Evolutionary conservation across 1,140 invertebrate genomes (phyloP).

Genomic region (Bombus affinis): DNA sequence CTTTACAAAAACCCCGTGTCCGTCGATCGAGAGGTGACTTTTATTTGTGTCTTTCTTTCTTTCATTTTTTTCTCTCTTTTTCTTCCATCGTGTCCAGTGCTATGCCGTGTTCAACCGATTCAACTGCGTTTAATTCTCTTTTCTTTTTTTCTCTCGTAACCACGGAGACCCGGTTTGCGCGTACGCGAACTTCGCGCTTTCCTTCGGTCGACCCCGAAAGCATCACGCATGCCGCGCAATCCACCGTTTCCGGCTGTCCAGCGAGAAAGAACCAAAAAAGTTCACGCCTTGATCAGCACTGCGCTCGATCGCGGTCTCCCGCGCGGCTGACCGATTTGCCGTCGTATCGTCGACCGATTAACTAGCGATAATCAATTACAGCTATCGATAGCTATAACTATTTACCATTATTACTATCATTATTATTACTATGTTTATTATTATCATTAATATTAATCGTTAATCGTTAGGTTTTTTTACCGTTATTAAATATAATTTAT

Average conservation of each 20-base stretch:
- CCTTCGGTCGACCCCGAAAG: background rate
- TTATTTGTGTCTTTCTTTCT: background rate
- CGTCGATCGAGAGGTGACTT: slow-evolving; percentile 36
- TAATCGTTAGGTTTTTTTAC: slow-evolving; percentile 73
- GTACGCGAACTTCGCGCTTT: background rate
- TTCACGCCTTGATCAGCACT: slow-evolving; percentile 15
- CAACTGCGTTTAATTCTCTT: background rate
- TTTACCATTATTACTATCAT: slow-evolving; percentile 64
- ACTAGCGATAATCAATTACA: slow-evolving; percentile 72
- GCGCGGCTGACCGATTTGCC: slow-evolving; percentile 27
- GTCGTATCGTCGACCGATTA: slow-evolving; percentile 49
- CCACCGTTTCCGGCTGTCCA: background rate
- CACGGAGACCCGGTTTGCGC: no score
- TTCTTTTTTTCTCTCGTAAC: background rate
- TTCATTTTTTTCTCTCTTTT: background rate
- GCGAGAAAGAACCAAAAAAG: slow-evolving; percentile 21
- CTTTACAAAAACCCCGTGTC: slow-evolving; percentile 54
- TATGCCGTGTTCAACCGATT: background rate
- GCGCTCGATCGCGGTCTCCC: slow-evolving; percentile 20
- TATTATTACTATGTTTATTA: slow-evolving; percentile 73
- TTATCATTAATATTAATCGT: slow-evolving; percentile 70
- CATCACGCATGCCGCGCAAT: background rate
- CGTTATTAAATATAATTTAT: slow-evolving; percentile 80
- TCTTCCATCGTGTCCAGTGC: background rate
- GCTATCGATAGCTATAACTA: slow-evolving; percentile 73